phyloP scores from a whole-genome alignment of 2,797 vertebrate species.

The Lateolabrax maculatus region DNA sequence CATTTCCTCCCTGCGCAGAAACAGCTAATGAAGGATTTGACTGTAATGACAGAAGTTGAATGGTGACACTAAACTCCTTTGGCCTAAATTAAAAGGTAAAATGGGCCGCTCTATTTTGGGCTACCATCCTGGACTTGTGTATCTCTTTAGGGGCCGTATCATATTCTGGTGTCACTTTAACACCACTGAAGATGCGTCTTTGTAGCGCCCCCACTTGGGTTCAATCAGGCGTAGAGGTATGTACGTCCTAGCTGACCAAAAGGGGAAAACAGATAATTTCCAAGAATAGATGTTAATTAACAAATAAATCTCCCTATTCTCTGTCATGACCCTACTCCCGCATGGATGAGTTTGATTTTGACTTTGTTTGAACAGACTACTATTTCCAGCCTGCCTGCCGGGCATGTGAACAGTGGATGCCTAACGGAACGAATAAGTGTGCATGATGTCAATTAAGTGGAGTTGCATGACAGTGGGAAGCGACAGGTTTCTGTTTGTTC shows the following conservation, averaged over 20 bases:
- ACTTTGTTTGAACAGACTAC: constrained; percentile 53
- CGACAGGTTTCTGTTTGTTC: constrained; percentile 65
- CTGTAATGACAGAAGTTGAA: background rate
- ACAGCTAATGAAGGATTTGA: background rate
- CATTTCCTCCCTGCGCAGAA: constrained; percentile 25
- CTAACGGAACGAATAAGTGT: constrained; percentile 58
- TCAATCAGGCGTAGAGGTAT: constrained; percentile 67
- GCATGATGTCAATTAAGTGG: constrained; percentile 74
- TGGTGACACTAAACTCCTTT: background rate
- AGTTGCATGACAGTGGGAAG: constrained; percentile 79
- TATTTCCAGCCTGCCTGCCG: constrained; percentile 69
- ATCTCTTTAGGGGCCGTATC: background rate
- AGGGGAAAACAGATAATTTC: background rate
- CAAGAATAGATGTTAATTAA: background rate
- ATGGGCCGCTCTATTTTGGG: background rate
- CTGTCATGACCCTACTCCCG: constrained; percentile 68
- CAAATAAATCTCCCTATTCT: constrained; percentile 33
- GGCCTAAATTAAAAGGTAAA: constrained; percentile 1
- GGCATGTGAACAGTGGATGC: constrained; percentile 61
- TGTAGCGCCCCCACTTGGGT: constrained; percentile 31
- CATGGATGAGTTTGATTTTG: constrained; percentile 76
- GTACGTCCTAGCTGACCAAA: constrained; percentile 26
- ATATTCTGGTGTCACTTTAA: constrained; percentile 48
- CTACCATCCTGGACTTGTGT: background rate
- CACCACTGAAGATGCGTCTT: constrained; percentile 28